phyloP scores from a whole-genome alignment of 2,113 vertebrate species.

The Ciconia stormi region DNA sequence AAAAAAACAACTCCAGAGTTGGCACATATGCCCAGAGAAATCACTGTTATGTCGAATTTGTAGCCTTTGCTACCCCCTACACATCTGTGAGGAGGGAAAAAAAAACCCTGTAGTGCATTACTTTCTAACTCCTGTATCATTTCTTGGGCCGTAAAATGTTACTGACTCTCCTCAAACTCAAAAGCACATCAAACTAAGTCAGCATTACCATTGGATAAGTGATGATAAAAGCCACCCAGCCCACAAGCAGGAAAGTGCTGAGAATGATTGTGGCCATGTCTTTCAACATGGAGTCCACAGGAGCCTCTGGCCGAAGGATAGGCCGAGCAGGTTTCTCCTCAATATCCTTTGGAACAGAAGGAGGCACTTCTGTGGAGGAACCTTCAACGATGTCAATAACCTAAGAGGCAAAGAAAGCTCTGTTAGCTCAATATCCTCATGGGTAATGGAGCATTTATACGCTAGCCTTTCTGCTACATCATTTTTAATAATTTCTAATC shows the following conservation, averaged over 20 bases:
- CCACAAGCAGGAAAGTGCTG: slow-evolving; percentile 92
- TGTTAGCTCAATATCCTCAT: background rate
- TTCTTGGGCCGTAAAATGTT: background rate
- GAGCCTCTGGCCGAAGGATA: slow-evolving; percentile 78
- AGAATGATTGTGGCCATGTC: slow-evolving; percentile 96
- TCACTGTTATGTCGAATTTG: background rate
- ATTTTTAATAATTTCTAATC: background rate
- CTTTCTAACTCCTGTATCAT: background rate
- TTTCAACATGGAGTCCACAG: slow-evolving; percentile 92
- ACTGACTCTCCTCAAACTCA: background rate
- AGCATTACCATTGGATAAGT: slow-evolving; percentile 90
- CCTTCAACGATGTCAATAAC: slow-evolving; percentile 86
- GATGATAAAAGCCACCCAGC: slow-evolving; percentile 96
- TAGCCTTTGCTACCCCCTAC: background rate
- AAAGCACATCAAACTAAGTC: background rate
- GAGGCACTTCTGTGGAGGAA: slow-evolving; percentile 67
- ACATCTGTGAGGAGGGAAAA: background rate
- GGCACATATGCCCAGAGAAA: background rate
- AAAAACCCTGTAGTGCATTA: background rate
- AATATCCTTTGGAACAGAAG: slow-evolving; percentile 75
- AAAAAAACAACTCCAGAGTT: background rate
- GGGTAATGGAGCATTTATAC: background rate
- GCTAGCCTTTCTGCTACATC: background rate
- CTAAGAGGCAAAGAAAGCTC: slow-evolving; percentile 49
- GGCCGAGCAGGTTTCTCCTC: slow-evolving; percentile 75